phyloP scores from a whole-genome alignment of 2,888 invertebrate genomes.

The Lobophora halterata region DNA sequence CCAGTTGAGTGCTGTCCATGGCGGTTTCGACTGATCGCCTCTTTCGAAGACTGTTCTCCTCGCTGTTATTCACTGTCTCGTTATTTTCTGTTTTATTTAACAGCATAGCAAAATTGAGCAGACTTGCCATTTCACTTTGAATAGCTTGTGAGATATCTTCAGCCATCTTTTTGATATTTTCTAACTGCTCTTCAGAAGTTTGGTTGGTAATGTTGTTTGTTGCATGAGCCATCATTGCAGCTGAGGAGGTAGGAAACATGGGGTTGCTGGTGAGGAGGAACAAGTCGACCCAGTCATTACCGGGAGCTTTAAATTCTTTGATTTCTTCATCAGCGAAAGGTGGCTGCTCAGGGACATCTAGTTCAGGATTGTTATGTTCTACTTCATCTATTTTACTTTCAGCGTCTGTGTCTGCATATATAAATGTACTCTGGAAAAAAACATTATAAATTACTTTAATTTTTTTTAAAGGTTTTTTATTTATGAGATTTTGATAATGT shows the following conservation, averaged over 20 bases:
- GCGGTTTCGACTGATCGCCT: slow-evolving; percentile 64
- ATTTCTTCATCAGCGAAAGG: slow-evolving; percentile 34
- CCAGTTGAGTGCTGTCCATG: slow-evolving; percentile 60
- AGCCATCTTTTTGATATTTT: slow-evolving; percentile 62
- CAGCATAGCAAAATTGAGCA: slow-evolving; percentile 51
- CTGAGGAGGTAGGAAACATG: slow-evolving; percentile 39
- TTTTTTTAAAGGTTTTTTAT: too few species aligned
- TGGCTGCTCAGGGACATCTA: slow-evolving; percentile 35
- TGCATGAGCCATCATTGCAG: slow-evolving; percentile 58
- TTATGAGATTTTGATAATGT: too few species aligned
- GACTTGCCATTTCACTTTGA: slow-evolving; percentile 60
- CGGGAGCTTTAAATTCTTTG: slow-evolving; percentile 39
- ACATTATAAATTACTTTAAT: slow-evolving; percentile 1
- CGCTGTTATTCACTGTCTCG: slow-evolving; percentile 24
- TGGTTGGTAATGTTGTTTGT: slow-evolving; percentile 50
- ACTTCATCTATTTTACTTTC: slow-evolving; percentile 31
- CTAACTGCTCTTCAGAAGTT: slow-evolving; percentile 61
- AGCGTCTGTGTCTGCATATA: slow-evolving; percentile 36
- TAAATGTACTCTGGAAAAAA: slow-evolving; percentile 51
- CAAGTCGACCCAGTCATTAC: slow-evolving; percentile 57
- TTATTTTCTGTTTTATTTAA: slow-evolving; percentile 16
- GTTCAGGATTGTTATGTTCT: slow-evolving; percentile 31
- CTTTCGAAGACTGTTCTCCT: slow-evolving; percentile 50
- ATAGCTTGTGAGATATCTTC: slow-evolving; percentile 55
- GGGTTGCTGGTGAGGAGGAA: slow-evolving; percentile 42